Percentiles rank a stretch among this genome's conserved stretches.
Conservation (phyloP, 2,797 vertebrate genomes). For the Lerista edwardsae region DNA sequence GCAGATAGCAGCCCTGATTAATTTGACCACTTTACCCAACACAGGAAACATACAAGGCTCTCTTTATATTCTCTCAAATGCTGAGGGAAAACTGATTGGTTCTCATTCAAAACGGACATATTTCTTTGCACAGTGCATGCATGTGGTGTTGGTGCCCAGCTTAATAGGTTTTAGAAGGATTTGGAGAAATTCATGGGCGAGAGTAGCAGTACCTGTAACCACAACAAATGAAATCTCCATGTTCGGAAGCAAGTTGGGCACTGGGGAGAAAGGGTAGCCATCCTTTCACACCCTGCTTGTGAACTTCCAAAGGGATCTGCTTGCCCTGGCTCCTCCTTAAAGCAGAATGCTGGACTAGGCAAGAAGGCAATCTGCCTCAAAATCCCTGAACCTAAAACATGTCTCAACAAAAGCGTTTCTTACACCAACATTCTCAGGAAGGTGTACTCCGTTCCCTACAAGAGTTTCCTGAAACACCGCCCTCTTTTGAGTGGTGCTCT, state of each 20-base stretch:
- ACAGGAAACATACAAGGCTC: neutral
- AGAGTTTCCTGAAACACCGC: too few species aligned
- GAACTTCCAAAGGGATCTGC: too few species aligned
- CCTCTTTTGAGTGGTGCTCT: too few species aligned
- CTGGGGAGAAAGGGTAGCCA: too few species aligned
- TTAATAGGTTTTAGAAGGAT: neutral
- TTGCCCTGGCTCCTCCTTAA: too few species aligned
- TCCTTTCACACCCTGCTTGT: too few species aligned
- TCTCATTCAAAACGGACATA: neutral
- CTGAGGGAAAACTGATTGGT: neutral
- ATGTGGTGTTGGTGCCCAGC: neutral
- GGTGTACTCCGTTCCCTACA: too few species aligned
- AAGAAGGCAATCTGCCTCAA: too few species aligned
- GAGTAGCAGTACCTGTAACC: neutral
- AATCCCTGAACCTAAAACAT: too few species aligned
- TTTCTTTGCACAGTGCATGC: neutral
- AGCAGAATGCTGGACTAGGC: too few species aligned
- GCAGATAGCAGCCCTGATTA: neutral
- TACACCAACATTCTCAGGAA: too few species aligned
- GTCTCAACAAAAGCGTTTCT: too few species aligned
- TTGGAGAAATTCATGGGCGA: neutral
- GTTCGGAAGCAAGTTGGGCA: neutral
- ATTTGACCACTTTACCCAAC: slow-evolving; percentile 13
- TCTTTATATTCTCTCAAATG: slow-evolving; percentile 12
- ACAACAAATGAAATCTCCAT: neutral